Evolutionary conservation across 2,888 invertebrate genomes (phyloP), one percentile per base, ranked within the genome.

Genomic region (Scelioninae gen. 1): DNA sequence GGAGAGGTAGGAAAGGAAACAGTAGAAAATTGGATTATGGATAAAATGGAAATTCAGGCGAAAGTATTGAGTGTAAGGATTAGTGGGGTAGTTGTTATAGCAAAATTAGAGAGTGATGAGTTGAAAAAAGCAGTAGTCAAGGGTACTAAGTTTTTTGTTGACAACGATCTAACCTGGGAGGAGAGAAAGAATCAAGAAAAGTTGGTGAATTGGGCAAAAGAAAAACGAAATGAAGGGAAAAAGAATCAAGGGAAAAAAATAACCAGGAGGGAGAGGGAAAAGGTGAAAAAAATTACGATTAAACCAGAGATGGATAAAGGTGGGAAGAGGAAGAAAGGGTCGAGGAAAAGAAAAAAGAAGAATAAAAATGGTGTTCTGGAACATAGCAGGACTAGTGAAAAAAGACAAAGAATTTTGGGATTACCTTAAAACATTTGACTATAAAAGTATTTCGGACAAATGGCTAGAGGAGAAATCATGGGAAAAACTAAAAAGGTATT

Each of bases 371-470:
- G 13, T 47, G 0, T 84, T 85, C 47, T 85, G 78, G 80, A 87
- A 84, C 23, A 69, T 83, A 16, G 85, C 85, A 10, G 85, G 84
- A 1, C 0, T 85, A 31, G 31, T 23, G 15, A 80, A 76, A 0
- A 87, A 87, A 29, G 82, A 82, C n/a, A 69, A 32, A 31, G 84
- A 85, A 3, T 83, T 84, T 15, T 85, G 82, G 77, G 47, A 77
- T 1, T 72, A 31, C 23, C 9, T 87, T 11, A 72, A 58, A 8
- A 51, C 51, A 7, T 83, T 53, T 47, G 83, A 86, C 7, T 85
- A 77, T 1, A 45, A 85, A 16, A 65, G 71, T 7, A 11, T 85
- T 49, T 45, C 45, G 5, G 83, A 85, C 45, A 86, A 85, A 8
- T 85, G 86, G 86, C 5, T 84, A 15, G 84, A 79, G 9, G 83